These are phyloP conservation scores for Trachelipus rathkii DNA, from an alignment of 1,140 invertebrate genomes.

Conservation along the genomic window DNA sequence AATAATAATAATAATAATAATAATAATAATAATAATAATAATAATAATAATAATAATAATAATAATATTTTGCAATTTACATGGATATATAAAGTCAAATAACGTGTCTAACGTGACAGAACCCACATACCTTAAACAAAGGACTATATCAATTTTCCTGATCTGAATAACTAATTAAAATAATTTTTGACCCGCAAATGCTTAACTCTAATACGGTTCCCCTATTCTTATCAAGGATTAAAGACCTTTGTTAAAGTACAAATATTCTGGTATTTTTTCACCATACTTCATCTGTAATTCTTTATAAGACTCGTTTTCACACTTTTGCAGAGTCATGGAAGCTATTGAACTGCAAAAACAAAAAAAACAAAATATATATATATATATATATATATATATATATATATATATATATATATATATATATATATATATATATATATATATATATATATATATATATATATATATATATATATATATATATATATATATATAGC, in stretches of 20 bases:
- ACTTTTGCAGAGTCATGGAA: background rate
- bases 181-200: too few relatives aligned
- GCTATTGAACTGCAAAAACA: conserved; percentile 14
- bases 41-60: too few relatives aligned
- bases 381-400: background rate
- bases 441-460: background rate
- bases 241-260: conserved; percentile 28
- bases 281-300: conserved; percentile 8
- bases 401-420: too few relatives aligned
- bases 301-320: background rate
- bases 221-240: background rate
- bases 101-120: too few relatives aligned
- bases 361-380: background rate
- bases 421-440: background rate
- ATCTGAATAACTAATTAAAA: too few relatives aligned
- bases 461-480: background rate
- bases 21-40: too few relatives aligned
- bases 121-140: too few relatives aligned
- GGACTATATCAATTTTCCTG: too few relatives aligned
- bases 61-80: too few relatives aligned
- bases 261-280: background rate
- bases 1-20: too few relatives aligned
- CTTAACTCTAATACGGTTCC: too few relatives aligned
- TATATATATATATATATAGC: background rate
- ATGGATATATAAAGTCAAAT: too few relatives aligned